Base-by-base conservation (phyloP, 2,888 invertebrate species). In the Volucella inflata region DNA sequence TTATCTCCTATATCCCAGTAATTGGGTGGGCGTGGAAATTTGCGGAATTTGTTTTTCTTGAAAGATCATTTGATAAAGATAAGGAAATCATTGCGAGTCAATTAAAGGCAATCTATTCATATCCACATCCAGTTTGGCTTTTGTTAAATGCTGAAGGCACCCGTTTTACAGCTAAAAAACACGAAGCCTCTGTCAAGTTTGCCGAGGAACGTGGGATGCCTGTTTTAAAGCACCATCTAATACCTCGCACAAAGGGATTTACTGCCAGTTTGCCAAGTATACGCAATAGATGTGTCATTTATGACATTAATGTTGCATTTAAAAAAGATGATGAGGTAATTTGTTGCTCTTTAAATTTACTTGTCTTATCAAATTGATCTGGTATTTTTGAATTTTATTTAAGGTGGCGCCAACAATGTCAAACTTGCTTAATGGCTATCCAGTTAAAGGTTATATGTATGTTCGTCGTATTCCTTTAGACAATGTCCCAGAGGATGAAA, bases 21-120 rank as follows among this genome's bases (percentile, higher is more conserved):
- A 94, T 98, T 88, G 98, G 98, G 44, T 99, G 98, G 98, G 96
- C 96, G 89, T 99, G 98, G 98, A 97, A 97, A 93, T 97, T 98
- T 91, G 96, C 97, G 0, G 98, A 98, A 91, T 97, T 97, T 92
- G 97, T 98, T 84, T 98, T 98, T 93, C 94, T 99, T 77, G 97
- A 98, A 91, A 94, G 98, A 88, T 96, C 96, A 87, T 98, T 96
- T 94, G 96, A 97, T 71, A 97, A 97, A 92, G 99, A 99, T 92
- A 96, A 95, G 91, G 95, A 95, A 89, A 95, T 95, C 82, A 96
- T 99, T 88, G 94, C 95, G 87, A 93, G 93, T 51, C 97, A 98
- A 92, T 94, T 98, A 82, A 94, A 94, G 87, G 95, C 96, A 92
- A 93, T 98, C 57, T 95, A 95, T 87, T 96, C 97, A 89, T 98